Evolutionary conservation across 2,888 invertebrate species (phyloP).

Genomic region (Carcina quercana): DNA sequence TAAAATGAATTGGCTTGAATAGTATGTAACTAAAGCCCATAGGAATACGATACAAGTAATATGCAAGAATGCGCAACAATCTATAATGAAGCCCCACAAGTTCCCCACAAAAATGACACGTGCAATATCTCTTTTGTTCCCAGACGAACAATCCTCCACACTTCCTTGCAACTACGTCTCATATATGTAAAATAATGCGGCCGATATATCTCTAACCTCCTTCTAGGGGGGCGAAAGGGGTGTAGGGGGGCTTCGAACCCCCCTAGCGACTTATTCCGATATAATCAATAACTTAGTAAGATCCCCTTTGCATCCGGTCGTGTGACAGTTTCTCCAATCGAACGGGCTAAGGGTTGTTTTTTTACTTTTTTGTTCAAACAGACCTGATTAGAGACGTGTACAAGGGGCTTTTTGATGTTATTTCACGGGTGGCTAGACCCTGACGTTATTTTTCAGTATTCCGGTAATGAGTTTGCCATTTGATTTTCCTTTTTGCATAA

Average conservation of each 20-base stretch:
- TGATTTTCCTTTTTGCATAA: slow-evolving; percentile 34
- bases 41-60: too few relatives aligned
- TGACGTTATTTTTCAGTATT: slow-evolving; percentile 36
- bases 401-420: slow-evolving; percentile 46
- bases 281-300: slow-evolving; percentile 75
- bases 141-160: slow-evolving; percentile 1
- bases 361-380: slow-evolving; percentile 58
- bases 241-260: slow-evolving; percentile 39
- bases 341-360: slow-evolving; percentile 54
- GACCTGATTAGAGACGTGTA: slow-evolving; percentile 62
- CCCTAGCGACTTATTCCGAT: slow-evolving; percentile 71
- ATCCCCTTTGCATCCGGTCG: slow-evolving; percentile 73
- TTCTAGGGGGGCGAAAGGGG: slow-evolving; percentile 34
- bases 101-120: too few relatives aligned
- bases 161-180: slow-evolving; percentile 67
- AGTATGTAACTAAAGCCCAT: too few relatives aligned
- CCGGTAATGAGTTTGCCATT: slow-evolving; percentile 46
- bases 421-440: slow-evolving; percentile 51
- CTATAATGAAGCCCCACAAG: too few relatives aligned
- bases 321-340: slow-evolving; percentile 70
- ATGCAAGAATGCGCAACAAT: too few relatives aligned
- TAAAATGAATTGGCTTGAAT: too few relatives aligned
- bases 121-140: background rate
- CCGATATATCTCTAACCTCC: slow-evolving; percentile 64
- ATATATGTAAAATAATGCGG: slow-evolving; percentile 74